Conservation (phyloP, 2,113 vertebrate species). For the Neodontobutis hainanensis region DNA sequence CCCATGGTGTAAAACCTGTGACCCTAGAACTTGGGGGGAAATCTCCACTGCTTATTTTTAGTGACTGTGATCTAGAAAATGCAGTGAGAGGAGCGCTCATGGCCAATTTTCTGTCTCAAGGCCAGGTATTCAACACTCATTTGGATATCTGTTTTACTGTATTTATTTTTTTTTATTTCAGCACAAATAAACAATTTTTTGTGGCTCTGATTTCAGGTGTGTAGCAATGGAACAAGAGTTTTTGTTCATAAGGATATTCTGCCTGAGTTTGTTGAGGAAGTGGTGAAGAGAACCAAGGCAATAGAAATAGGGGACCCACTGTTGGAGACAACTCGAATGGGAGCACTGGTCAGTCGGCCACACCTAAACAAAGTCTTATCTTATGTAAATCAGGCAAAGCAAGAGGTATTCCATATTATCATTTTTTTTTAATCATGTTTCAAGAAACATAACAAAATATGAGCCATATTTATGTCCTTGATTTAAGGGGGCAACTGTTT, state of each 20-base stretch:
- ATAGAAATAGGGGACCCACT: conserved; percentile 93
- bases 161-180: not conserved
- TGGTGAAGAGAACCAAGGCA: conserved; percentile 86
- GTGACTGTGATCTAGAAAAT: conserved; percentile 87
- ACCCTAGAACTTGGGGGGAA: conserved; percentile 97
- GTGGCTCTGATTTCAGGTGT: conserved; percentile 82
- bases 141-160: not conserved
- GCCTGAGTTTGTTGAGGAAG: conserved; percentile 86
- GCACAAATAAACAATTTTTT: not conserved
- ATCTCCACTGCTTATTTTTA: conserved; percentile 94
- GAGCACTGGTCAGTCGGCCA: conserved; percentile 87
- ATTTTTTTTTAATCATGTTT: not conserved
- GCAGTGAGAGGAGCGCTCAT: conserved; percentile 91
- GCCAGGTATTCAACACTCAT: conserved; percentile 81
- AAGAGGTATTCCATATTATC: conserved; percentile 78
- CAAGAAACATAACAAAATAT: too few species aligned
- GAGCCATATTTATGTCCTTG: not conserved
- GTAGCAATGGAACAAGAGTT: conserved; percentile 92
- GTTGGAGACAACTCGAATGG: conserved; percentile 91
- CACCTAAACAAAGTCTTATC: conserved; percentile 90
- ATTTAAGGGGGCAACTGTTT: conserved; percentile 87
- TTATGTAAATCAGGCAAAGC: conserved; percentile 85
- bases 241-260: conserved; percentile 90
- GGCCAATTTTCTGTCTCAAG: conserved; percentile 97
- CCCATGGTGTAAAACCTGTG: conserved; percentile 89